phyloP scores from a whole-genome alignment of 1,140 invertebrate species.

The Agrilus planipennis region DNA sequence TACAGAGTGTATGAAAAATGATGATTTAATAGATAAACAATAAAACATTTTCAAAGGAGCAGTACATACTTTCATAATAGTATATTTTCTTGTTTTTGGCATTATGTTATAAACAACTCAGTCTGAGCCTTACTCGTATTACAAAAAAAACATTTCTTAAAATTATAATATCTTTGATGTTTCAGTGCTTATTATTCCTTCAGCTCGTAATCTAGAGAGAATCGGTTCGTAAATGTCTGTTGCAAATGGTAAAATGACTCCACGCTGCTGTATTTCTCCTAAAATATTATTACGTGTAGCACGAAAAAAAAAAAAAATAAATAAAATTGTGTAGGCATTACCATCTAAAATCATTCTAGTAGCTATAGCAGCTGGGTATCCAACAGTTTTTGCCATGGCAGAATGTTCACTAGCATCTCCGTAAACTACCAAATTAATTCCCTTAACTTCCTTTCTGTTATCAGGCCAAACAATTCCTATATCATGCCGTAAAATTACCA shows the following conservation, averaged over 20 bases:
- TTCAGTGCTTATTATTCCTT: constrained; percentile 75
- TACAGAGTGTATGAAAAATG: too few relatives aligned
- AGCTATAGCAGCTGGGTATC: constrained; percentile 91
- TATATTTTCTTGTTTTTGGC: too few relatives aligned
- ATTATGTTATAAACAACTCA: too few relatives aligned
- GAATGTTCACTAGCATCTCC: constrained; percentile 78
- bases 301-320: not conserved
- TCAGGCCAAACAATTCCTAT: constrained; percentile 87
- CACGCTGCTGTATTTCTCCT: constrained; percentile 92
- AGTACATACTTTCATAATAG: too few relatives aligned
- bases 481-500: constrained; percentile 90
- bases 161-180: constrained; percentile 39
- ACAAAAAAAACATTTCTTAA: too few relatives aligned
- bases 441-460: constrained; percentile 65
- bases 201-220: constrained; percentile 65
- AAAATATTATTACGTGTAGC: constrained; percentile 18
- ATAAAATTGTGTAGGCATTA: constrained; percentile 31
- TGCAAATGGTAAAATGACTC: constrained; percentile 81
- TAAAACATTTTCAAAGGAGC: too few relatives aligned
- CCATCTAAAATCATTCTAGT: constrained; percentile 95
- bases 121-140: too few relatives aligned
- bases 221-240: constrained; percentile 87
- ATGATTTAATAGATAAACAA: too few relatives aligned
- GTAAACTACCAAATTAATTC: constrained; percentile 89
- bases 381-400: constrained; percentile 96